These are phyloP conservation scores for Anticlea derivata DNA, from an alignment of 2,888 invertebrate species.

Conservation along the genomic window DNA sequence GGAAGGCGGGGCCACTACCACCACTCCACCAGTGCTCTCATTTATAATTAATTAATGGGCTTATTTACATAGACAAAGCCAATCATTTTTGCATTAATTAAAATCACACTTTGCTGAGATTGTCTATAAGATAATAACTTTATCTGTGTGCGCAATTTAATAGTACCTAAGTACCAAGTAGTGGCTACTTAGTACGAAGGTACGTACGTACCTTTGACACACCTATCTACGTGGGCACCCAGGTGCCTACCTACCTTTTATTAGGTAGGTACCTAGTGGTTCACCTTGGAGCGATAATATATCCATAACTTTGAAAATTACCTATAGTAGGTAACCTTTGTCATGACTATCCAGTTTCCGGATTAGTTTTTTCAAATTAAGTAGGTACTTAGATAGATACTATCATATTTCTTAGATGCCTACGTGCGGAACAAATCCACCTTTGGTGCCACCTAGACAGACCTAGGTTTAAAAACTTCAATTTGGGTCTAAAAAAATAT, in stretches of 20 bases:
- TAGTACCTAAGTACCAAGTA: slow-evolving; percentile 3
- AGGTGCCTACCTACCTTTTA: background rate
- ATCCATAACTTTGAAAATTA: slow-evolving; percentile 9
- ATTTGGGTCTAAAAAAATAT: slow-evolving; percentile 15
- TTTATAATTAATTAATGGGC: no score
- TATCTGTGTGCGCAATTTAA: background rate
- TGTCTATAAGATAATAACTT: background rate
- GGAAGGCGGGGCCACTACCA: no score
- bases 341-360: background rate
- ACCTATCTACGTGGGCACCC: background rate
- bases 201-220: background rate
- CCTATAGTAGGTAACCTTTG: background rate
- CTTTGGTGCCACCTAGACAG: slow-evolving; percentile 3
- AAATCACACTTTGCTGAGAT: background rate
- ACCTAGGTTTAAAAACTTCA: slow-evolving; percentile 13
- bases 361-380: slow-evolving; percentile 6
- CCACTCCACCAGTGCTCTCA: no score
- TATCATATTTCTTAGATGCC: background rate
- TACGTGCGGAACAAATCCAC: slow-evolving; percentile 19
- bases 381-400: background rate
- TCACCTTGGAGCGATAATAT: slow-evolving; percentile 11
- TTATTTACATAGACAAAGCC: no score
- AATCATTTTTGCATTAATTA: slow-evolving; percentile 12
- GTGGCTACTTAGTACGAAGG: background rate
- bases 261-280: background rate